Evolutionary conservation across 2,888 invertebrate species (phyloP), one percentile per base, ranked within the genome.

Genomic region (Mactromeris polynyma): DNA sequence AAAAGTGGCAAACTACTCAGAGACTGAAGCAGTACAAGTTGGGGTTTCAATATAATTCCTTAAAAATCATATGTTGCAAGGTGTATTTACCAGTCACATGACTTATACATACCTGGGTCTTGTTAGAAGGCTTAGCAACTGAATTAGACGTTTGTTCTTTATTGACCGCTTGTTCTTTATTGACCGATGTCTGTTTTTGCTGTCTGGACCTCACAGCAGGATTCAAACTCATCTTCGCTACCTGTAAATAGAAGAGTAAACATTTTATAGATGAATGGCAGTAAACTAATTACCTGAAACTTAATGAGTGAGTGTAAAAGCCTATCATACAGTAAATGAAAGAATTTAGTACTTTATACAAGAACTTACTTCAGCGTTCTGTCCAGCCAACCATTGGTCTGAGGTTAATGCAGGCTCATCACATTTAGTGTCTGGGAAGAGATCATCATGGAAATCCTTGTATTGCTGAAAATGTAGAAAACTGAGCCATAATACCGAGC

Each of bases 401-500:
- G 98, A 98, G 89, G 98, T 98, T 94, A 99, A 97, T 94, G 98
- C 98, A 6, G 99, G 98, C 92, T 98, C 97, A 81, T 97, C 98
- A 79, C 98, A 98, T 54, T 98, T 97, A 0, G 99, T 99, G 88
- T 99, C 99, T 0, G 99, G 99, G 97, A 98, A 99, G 89, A 99
- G 97, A 97, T 99, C 99, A 3, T 98, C 98, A 97, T 99, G 99
- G 96, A 99, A 99, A 94, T 99, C 99, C 95, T 98, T 97, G 97
- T 99, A 99, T 80, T 98, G 98, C 98, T 98, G 96, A 54, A 97
- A 96, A 92, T 64, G 26, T 58, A 58, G 19, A 21, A 58, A n/a
- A n/a, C n/a, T n/a, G n/a, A n/a, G n/a, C n/a, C n/a, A n/a, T n/a
- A n/a, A n/a, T n/a, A n/a, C n/a, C n/a, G n/a, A n/a, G n/a, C n/a